A percentile compares a stretch with the other conserved stretches of the same genome.
Evolutionary conservation across 1,140 invertebrate species (phyloP).

Genomic region (Calycopis cecrops): DNA sequence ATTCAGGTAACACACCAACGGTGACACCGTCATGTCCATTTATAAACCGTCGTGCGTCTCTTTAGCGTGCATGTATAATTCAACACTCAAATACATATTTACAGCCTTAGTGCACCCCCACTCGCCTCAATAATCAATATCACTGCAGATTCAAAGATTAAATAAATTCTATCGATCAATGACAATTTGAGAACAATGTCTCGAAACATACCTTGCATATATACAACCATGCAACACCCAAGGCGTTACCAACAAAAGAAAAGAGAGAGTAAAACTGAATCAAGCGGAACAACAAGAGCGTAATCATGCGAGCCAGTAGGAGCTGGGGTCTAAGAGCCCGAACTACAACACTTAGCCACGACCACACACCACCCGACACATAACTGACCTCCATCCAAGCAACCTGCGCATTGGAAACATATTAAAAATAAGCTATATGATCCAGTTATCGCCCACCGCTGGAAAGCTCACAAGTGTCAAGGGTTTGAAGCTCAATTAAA

Average conservation of each 20-base stretch:
- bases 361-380: conserved; percentile 34
- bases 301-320: conserved; percentile 34
- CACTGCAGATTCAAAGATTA: neutral
- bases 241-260: conserved; percentile 14
- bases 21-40: too few species aligned
- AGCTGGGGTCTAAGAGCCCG: conserved; percentile 12
- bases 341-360: conserved; percentile 27
- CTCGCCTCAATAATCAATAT: too few species aligned
- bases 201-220: neutral
- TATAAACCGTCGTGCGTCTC: too few species aligned
- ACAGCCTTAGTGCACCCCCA: neutral
- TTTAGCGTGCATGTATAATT: too few species aligned
- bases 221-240: conserved; percentile 32
- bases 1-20: too few species aligned
- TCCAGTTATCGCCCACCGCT: too few species aligned
- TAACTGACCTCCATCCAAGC: conserved; percentile 76
- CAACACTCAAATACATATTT: too few species aligned
- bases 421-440: conserved; percentile 27
- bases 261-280: conserved; percentile 3
- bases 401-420: conserved; percentile 65
- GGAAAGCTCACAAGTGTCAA: too few species aligned
- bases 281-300: conserved; percentile 4
- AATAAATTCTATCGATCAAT: too few species aligned
- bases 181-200: too few species aligned
- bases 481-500: too few species aligned